phyloP scores from a whole-genome alignment of 2,797 vertebrate species.

The Choloepus didactylus region DNA sequence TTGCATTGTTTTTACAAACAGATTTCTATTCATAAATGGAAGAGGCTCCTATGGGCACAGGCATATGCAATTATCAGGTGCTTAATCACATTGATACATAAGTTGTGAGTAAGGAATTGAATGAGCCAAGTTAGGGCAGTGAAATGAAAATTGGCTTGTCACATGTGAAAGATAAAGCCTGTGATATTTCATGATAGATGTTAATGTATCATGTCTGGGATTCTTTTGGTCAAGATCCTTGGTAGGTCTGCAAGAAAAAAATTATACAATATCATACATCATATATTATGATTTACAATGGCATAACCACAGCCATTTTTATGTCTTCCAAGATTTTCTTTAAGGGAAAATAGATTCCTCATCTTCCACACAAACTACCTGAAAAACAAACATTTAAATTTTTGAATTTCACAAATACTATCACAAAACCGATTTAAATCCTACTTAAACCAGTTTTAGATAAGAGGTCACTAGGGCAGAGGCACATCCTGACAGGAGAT shows the following conservation, averaged over 20 bases:
- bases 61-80: neutral
- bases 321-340: neutral
- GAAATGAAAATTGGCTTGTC: neutral
- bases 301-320: neutral
- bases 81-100: neutral
- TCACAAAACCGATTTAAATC: neutral
- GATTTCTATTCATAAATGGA: neutral
- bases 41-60: neutral
- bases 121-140: neutral
- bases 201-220: rapidly evolving
- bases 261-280: neutral
- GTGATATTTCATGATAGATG: neutral
- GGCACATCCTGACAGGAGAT: neutral
- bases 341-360: neutral
- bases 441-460: neutral
- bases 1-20: neutral
- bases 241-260: neutral
- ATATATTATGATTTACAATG: neutral
- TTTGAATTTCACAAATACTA: neutral
- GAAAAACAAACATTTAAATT: neutral
- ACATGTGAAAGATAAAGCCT: neutral
- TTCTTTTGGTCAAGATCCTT: neutral
- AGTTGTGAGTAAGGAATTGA: neutral
- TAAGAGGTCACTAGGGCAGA: neutral
- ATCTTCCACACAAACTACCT: neutral